Evolutionary conservation across 2,797 vertebrate species (phyloP).

Genomic region (Rhodeus uyekii): DNA sequence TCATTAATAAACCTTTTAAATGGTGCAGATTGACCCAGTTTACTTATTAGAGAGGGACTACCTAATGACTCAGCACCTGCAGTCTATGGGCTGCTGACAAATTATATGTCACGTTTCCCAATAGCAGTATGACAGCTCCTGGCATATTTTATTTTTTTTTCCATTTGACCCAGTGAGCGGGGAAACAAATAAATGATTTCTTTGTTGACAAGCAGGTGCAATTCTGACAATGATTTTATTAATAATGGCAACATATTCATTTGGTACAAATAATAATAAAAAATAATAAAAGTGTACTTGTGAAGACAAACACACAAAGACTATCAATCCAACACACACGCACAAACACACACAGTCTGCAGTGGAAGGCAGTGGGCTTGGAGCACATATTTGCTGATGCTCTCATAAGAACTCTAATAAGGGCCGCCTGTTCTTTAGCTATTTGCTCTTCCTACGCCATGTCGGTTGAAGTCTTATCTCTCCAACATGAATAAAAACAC

Average conservation of each 20-base stretch:
- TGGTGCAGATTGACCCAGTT: slow-evolving; percentile 54
- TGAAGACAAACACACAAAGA: slow-evolving; percentile 33
- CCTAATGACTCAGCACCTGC: slow-evolving; percentile 55
- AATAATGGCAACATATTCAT: slow-evolving; percentile 1
- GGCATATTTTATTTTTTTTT: not conserved
- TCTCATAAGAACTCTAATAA: slow-evolving; percentile 65
- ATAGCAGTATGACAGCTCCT: slow-evolving; percentile 9
- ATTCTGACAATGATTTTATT: not conserved
- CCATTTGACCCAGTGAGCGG: not conserved
- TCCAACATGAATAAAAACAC: slow-evolving; percentile 73
- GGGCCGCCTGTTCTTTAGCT: slow-evolving; percentile 74
- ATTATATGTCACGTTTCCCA: slow-evolving; percentile 28
- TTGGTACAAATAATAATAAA: not conserved
- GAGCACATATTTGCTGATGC: slow-evolving; percentile 77
- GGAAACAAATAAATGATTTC: slow-evolving; percentile 16
- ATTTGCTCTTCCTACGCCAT: slow-evolving; percentile 73
- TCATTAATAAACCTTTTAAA: slow-evolving; percentile 59
- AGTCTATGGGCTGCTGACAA: slow-evolving; percentile 32
- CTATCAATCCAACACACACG: slow-evolving; percentile 43
- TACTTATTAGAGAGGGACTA: slow-evolving; percentile 49
- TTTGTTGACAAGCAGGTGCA: slow-evolving; percentile 10
- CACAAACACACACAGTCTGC: slow-evolving; percentile 20
- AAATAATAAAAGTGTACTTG: not conserved
- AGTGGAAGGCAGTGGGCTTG: slow-evolving; percentile 77
- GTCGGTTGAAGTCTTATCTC: slow-evolving; percentile 73